Evolutionary conservation across 2,888 invertebrate genomes (phyloP), one percentile per base, ranked within the genome.

Genomic region (Branchellion lobata): DNA sequence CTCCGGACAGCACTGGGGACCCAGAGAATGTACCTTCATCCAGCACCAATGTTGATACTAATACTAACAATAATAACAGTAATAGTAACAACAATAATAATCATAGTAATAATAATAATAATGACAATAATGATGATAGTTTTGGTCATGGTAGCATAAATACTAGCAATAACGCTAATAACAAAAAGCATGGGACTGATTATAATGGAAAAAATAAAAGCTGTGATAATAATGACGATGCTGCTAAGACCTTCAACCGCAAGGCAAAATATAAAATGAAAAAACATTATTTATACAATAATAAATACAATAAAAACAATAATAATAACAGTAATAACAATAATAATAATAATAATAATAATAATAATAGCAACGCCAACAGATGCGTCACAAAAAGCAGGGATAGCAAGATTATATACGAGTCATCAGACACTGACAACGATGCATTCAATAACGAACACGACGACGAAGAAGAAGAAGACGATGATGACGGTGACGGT

Each of bases 1-100:
- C 77, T 0, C 81, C 79, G 0, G 81, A 81, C 33, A 79, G 79
- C 77, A 79, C 81, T 0, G 79, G 76, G 31, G 81, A 79, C 72
- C 74, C 81, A 3, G 81, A 81, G n/a, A 79, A 81, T 1, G 76
- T 51, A 1, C 27, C 40, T 1, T 53, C 77, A 47, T 68, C 61
- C 34, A 47, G 40, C 29, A 29, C n/a, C 21, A 61, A 27, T n/a
- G 61, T 75, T 5, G n/a, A 65, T 27, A n/a, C 8, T 27, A n/a
- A 65, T 27, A n/a, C n/a, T n/a, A 69, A 65, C 29, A 65, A 65
- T 21, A 65, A 65, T 21, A 65, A 65, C n/a, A 65, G 40, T 65
- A 65, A 65, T 65, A 21, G n/a, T 65, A 65, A 65, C 21, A 8
- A 27, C 21, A 29, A 65, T 29, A 65, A 65, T 29, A 65, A 65